Base-by-base conservation (phyloP, 1,140 invertebrate species). In the Neodiprion fabricii region DNA sequence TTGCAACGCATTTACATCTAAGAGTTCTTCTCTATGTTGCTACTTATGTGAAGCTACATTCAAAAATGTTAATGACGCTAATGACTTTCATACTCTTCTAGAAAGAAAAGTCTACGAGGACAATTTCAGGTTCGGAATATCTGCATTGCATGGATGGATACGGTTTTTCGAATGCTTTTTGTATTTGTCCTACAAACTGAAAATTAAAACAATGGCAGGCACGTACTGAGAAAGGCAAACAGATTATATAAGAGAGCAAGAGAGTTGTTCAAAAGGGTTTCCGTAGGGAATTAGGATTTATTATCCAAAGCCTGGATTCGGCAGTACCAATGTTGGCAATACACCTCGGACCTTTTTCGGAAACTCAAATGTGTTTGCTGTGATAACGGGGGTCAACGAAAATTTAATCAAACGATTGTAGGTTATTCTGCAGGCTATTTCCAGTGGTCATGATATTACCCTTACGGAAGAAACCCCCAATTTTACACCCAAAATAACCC, bases 301-400 rank as follows among this genome's bases (percentile, higher is more conserved):
- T 75, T 78, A 76, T 65, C 82, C 82, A 72, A 86, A 84, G 72
- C 80, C 12, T 68, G 85, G 84, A 47, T 81, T 75, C 71, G 85
- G 85, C 9, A 86, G 76, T 67, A 78, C 83, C 5, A 87, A 87
- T 78, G 82, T 84, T 73, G 83, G 85, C 11, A 88, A 85, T 77
- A 87, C 85, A n/a, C 82, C 83, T 67, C 74, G 83, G 50, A 78
- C 82, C 61, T 85, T 85, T 81, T 85, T 87, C 77, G 69, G 77
- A 28, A 76, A 84, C 72, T 72, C 81, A 12, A 48, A 78, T 75
- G 50, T 81, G 47, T 76, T 79, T 65, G 70, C 80, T 68, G 69
- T 78, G 69, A 84, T 87, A 17, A 83, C 81, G 53, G 79, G 79
- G 47, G 53, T 86, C 14, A 75, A 82, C 73, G 75, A 74, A 70